Evolutionary conservation across 1,140 invertebrate genomes (phyloP).

Genomic region (Cotesia chilonis): DNA sequence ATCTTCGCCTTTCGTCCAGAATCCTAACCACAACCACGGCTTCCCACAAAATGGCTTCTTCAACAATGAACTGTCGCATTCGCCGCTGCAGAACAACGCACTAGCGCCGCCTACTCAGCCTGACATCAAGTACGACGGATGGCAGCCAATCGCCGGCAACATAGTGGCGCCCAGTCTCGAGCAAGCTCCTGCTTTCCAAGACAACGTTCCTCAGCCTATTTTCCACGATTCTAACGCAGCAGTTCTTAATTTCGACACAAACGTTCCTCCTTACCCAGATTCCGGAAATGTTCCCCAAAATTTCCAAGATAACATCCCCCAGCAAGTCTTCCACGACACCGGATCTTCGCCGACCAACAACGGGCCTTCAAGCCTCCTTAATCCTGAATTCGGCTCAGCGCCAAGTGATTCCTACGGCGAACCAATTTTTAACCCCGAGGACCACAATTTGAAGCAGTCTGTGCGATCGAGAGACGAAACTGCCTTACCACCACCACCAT

Average conservation of each 20-base stretch:
- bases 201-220: not conserved
- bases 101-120: slow-evolving; percentile 77
- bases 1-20: not conserved
- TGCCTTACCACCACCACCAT: slow-evolving; percentile 63
- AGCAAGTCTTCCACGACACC: slow-evolving; percentile 37
- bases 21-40: slow-evolving; percentile 50
- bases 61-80: slow-evolving; percentile 59
- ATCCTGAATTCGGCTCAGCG: not conserved
- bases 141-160: slow-evolving; percentile 81
- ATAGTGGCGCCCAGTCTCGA: slow-evolving; percentile 54
- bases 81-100: slow-evolving; percentile 67
- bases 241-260: slow-evolving; percentile 20
- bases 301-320: slow-evolving; percentile 34
- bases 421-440: slow-evolving; percentile 59
- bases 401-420: slow-evolving; percentile 61
- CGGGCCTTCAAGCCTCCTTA: slow-evolving; percentile 26
- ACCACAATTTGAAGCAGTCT: slow-evolving; percentile 56
- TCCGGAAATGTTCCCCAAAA: slow-evolving; percentile 17
- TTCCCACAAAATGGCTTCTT: slow-evolving; percentile 64
- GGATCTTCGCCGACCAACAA: not conserved
- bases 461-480: slow-evolving; percentile 49
- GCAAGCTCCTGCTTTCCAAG: not conserved
- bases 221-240: not conserved
- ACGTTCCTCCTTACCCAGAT: slow-evolving; percentile 32
- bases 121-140: slow-evolving; percentile 82